Conservation (phyloP, 1,140 invertebrate genomes). For the Drosophila guanche region DNA sequence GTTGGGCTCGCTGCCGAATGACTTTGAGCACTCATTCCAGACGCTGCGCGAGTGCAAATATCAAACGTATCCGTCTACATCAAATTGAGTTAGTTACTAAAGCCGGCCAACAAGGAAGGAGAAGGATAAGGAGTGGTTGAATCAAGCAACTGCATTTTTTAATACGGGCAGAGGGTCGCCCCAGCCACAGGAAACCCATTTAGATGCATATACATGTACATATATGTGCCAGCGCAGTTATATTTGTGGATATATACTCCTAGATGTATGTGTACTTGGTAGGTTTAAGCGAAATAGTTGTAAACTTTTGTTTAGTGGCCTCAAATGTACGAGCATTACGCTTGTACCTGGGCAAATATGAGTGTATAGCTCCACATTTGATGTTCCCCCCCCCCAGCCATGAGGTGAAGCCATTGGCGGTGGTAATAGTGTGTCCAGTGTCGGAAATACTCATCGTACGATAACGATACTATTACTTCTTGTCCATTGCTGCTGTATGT, state of each 20-base stretch:
- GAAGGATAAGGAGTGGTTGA: conserved; percentile 7
- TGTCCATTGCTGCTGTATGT: conserved; percentile 48
- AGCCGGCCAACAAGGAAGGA: conserved; percentile 23
- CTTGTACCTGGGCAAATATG: too few relatives aligned
- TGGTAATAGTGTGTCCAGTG: conserved; percentile 22
- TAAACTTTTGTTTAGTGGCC: too few relatives aligned
- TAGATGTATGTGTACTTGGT: conserved; percentile 40
- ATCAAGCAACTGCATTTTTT: conserved; percentile 65
- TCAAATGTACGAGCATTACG: too few relatives aligned
- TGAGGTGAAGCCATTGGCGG: too few relatives aligned
- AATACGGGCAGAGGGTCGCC: conserved; percentile 36
- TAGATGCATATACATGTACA: conserved; percentile 51
- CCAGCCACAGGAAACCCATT: background rate
- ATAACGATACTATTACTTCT: conserved; percentile 76
- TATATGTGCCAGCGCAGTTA: conserved; percentile 59
- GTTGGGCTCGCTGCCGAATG: conserved; percentile 49
- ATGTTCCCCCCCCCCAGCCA: too few relatives aligned
- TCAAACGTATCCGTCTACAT: conserved; percentile 59
- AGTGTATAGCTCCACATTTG: too few relatives aligned
- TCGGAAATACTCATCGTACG: conserved; percentile 52
- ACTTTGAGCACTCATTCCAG: conserved; percentile 78
- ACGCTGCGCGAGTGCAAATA: conserved; percentile 47
- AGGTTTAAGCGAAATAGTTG: background rate
- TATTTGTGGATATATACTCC: conserved; percentile 45
- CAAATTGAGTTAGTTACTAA: conserved; percentile 48